A percentile compares a stretch with the other conserved stretches of the same genome.
Conservation (phyloP, 2,113 vertebrate genomes). For the Paracanthobrama guichenoti region DNA sequence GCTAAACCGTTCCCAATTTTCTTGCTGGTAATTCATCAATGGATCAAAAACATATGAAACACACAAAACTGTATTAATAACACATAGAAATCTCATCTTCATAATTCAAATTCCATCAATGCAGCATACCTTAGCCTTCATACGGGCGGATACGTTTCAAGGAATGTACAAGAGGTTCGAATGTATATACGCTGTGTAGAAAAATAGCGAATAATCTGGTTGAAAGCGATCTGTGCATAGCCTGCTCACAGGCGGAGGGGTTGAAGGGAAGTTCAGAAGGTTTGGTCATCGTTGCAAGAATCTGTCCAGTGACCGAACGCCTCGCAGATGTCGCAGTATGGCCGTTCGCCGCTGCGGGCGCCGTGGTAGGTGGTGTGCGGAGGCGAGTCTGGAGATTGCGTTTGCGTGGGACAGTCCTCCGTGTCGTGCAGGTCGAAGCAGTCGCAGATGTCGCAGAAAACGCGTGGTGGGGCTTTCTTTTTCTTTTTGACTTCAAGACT, state of each 20-base stretch:
- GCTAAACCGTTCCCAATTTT: background rate
- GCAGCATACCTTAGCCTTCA: conserved; percentile 64
- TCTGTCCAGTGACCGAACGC: conserved; percentile 90
- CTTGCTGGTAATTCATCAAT: conserved; percentile 4
- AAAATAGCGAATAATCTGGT: conserved; percentile 64
- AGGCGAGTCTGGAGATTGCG: conserved; percentile 85
- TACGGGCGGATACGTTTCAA: conserved; percentile 6
- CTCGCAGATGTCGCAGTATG: conserved; percentile 95
- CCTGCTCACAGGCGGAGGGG: conserved; percentile 36
- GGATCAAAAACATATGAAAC: conserved; percentile 41
- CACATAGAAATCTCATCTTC: conserved; percentile 50
- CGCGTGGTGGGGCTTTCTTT: conserved; percentile 84
- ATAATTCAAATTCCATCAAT: conserved; percentile 63
- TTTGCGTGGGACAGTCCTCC: conserved; percentile 94
- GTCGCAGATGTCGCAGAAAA: conserved; percentile 98
- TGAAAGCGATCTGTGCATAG: conserved; percentile 53
- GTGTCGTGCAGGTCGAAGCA: conserved; percentile 96
- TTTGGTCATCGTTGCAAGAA: conserved; percentile 93
- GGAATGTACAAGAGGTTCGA: conserved; percentile 58
- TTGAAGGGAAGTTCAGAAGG: conserved; percentile 76
- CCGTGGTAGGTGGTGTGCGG: conserved; percentile 89
- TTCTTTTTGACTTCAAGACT: conserved; percentile 73
- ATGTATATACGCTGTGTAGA: conserved; percentile 70
- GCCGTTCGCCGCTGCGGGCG: conserved; percentile 81
- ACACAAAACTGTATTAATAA: conserved; percentile 36